Evolutionary conservation across 2,888 invertebrate genomes (phyloP).

Genomic region (Odontomyia ornata): DNA sequence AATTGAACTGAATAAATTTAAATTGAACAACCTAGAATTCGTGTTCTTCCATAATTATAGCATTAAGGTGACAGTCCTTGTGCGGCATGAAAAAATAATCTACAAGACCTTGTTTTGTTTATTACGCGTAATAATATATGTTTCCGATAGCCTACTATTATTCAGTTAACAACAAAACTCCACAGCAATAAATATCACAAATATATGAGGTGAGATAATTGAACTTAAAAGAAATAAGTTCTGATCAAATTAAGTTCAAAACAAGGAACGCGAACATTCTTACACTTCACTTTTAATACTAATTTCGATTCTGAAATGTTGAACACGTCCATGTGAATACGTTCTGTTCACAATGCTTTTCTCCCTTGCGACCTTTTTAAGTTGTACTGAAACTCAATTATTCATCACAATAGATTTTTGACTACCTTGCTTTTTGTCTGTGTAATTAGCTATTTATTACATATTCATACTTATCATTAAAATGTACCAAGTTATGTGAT

Average conservation of each 20-base stretch:
- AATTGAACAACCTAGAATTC: too few relatives aligned
- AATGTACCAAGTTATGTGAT: conserved; percentile 54
- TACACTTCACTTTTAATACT: too few relatives aligned
- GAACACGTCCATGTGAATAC: too few relatives aligned
- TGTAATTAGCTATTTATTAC: conserved; percentile 47
- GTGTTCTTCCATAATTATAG: too few relatives aligned
- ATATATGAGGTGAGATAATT: conserved; percentile 34
- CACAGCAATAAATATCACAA: conserved; percentile 38
- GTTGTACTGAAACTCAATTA: conserved; percentile 16
- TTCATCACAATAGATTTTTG: conserved; percentile 21
- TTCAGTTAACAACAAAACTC: conserved; percentile 23
- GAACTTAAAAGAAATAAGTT: conserved; percentile 24
- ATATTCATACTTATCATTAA: conserved; percentile 45
- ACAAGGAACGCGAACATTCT: background rate
- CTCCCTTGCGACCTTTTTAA: background rate
- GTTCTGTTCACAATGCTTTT: background rate
- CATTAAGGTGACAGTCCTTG: too few relatives aligned
- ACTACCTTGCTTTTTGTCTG: conserved; percentile 26
- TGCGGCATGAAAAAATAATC: conserved; percentile 1
- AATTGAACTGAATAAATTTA: too few relatives aligned
- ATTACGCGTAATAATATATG: conserved; percentile 28
- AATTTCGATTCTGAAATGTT: too few relatives aligned
- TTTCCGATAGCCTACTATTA: background rate
- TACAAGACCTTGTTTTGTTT: conserved; percentile 24
- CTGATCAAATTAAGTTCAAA: background rate